Conservation (phyloP, 37 sponge, comb jelly and placozoan species). For the Aplysina aerophoba region DNA sequence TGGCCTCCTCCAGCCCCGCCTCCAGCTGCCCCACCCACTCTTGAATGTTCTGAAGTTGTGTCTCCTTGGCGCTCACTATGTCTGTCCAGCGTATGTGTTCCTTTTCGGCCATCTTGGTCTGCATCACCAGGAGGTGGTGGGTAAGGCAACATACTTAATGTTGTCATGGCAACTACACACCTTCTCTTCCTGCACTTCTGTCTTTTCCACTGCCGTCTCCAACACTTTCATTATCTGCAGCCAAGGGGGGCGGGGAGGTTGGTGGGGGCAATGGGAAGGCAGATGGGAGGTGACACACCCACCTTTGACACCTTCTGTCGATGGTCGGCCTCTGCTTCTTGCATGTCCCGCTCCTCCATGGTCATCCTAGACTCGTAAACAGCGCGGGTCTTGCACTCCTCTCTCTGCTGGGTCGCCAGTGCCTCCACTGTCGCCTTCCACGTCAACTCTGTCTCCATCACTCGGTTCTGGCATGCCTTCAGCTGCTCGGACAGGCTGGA, state of each 20-base stretch:
- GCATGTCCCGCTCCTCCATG: neutral
- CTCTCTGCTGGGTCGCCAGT: neutral
- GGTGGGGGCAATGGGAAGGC: too few species aligned
- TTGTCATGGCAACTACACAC: neutral
- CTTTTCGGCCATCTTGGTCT: neutral
- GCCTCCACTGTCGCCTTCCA: constrained; percentile 29
- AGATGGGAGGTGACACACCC: too few species aligned
- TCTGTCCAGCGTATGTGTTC: neutral
- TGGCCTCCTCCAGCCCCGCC: neutral
- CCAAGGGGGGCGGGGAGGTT: too few species aligned
- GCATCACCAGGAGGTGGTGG: too few species aligned
- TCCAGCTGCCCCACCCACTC: neutral
- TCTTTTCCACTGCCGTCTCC: neutral
- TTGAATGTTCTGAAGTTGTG: neutral
- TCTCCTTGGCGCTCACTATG: neutral
- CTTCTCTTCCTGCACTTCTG: neutral
- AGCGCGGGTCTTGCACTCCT: neutral
- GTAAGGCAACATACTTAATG: too few species aligned
- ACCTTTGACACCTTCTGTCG: neutral
- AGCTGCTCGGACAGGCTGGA: neutral
- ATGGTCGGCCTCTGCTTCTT: neutral
- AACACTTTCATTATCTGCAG: too few species aligned
- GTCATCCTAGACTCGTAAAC: constrained; percentile 4
- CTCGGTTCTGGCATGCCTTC: neutral
- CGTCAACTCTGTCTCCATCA: constrained; percentile 15